Evolutionary conservation across 2,888 invertebrate species (phyloP).

Genomic region (Sipha maydis): DNA sequence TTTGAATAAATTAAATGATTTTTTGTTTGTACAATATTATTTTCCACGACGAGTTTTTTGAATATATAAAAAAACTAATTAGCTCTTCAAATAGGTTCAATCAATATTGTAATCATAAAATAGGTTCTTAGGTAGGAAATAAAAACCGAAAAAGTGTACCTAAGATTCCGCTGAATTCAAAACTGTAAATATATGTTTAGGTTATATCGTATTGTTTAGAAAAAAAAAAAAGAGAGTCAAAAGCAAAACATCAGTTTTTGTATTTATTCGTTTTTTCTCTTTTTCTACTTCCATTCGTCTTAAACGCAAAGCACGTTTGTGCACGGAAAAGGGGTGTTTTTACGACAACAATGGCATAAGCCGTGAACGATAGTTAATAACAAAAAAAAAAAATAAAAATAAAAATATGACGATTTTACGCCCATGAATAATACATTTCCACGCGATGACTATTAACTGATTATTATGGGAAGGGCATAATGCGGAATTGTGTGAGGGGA

Average conservation of each 20-base stretch:
- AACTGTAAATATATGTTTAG: neutral
- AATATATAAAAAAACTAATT: too few species aligned
- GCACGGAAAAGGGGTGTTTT: slow-evolving; percentile 22
- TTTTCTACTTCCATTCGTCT: neutral
- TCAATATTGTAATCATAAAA: too few species aligned
- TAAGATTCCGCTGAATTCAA: neutral
- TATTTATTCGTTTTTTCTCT: neutral
- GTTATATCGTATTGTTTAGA: neutral
- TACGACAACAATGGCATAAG: slow-evolving; percentile 29
- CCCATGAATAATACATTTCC: slow-evolving; percentile 50
- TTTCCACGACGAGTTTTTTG: too few species aligned
- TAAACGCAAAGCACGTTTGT: slow-evolving; percentile 1
- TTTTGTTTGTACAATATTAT: neutral
- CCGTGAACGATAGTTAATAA: slow-evolving; percentile 15
- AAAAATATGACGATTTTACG: slow-evolving; percentile 42
- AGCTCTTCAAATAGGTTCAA: too few species aligned
- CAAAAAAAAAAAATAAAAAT: too few species aligned
- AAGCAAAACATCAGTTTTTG: neutral
- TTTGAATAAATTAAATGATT: neutral
- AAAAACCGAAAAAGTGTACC: neutral
- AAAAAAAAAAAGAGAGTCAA: slow-evolving; percentile 21
- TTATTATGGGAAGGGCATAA: slow-evolving; percentile 54
- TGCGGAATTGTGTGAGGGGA: slow-evolving; percentile 37
- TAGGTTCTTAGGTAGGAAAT: too few species aligned
- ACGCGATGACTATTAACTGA: slow-evolving; percentile 43